A percentile compares a stretch with the other conserved stretches of the same genome.
Conservation (phyloP, 2,888 invertebrate species). For the Griposia aprilina region DNA sequence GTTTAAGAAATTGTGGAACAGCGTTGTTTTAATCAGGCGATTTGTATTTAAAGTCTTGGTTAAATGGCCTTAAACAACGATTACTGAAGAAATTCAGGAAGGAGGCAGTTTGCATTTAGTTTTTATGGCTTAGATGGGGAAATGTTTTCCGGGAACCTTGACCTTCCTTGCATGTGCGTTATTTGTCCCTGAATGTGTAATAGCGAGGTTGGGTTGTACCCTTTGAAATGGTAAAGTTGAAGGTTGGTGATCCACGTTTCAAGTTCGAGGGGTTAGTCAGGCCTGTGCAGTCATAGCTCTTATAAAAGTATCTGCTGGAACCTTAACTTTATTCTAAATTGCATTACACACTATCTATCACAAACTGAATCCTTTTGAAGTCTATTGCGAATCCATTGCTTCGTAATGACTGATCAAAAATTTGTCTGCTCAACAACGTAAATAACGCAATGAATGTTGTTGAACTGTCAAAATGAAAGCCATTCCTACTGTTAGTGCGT, state of each 20-base stretch:
- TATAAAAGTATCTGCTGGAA: background rate
- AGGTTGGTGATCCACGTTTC: conserved; percentile 1
- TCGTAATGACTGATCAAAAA: too few species aligned
- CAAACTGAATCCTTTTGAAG: too few species aligned
- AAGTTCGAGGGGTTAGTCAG: background rate
- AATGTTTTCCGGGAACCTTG: conserved; percentile 27
- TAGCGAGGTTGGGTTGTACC: background rate
- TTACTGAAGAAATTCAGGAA: conserved; percentile 47
- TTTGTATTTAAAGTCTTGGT: conserved; percentile 57
- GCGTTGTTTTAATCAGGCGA: conserved; percentile 50
- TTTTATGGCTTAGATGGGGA: conserved; percentile 37
- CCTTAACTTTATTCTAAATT: too few species aligned
- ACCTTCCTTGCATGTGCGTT: conserved; percentile 5
- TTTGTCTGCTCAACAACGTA: too few species aligned
- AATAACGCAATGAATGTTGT: too few species aligned
- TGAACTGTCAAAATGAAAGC: too few species aligned
- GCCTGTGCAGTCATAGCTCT: too few species aligned
- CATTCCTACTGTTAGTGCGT: too few species aligned
- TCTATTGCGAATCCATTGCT: too few species aligned
- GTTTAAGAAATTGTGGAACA: conserved; percentile 42
- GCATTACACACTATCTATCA: too few species aligned
- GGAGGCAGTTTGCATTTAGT: conserved; percentile 39
- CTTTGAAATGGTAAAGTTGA: background rate
- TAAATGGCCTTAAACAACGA: conserved; percentile 40
- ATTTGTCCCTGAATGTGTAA: background rate